A percentile compares a stretch with the other conserved stretches of the same genome.
Conservation (phyloP, 2,797 vertebrate genomes). For the Sebastes hubbsi region DNA sequence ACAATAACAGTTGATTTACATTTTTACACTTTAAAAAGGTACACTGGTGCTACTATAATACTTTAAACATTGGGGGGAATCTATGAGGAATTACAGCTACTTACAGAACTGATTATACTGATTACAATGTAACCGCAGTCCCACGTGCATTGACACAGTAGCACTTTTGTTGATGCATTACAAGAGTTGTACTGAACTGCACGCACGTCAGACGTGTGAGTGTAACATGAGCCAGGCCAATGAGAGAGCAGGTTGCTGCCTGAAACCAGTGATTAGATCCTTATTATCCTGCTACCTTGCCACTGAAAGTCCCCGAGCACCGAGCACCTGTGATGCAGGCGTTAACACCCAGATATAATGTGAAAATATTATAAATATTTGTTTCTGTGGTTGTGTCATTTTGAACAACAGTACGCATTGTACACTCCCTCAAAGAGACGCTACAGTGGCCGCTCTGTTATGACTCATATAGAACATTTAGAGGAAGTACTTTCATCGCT, state of each 20-base stretch:
- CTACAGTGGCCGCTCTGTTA: not conserved
- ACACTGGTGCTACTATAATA: not conserved
- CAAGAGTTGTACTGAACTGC: not conserved
- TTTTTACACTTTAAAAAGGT: not conserved
- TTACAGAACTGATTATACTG: not conserved
- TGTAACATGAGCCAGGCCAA: not conserved
- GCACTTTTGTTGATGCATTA: not conserved
- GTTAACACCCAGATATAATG: not conserved
- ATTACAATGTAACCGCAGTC: not conserved
- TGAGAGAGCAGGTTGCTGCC: not conserved
- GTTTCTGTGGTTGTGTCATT: not conserved
- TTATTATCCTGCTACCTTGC: not conserved
- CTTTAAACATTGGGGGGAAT: not conserved
- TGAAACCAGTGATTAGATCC: not conserved
- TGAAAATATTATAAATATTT: not conserved
- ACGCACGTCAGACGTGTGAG: accelerated
- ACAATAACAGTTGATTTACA: too few relatives aligned
- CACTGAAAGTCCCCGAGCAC: not conserved
- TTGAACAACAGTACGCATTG: not conserved
- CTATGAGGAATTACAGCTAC: not conserved
- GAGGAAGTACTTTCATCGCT: not conserved
- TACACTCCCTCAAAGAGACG: not conserved
- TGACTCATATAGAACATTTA: not conserved
- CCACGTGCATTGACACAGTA: not conserved
- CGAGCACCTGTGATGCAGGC: not conserved